Conservation (phyloP, 37 sponge, comb jelly and placozoan genomes). For the Agelas oroides region DNA sequence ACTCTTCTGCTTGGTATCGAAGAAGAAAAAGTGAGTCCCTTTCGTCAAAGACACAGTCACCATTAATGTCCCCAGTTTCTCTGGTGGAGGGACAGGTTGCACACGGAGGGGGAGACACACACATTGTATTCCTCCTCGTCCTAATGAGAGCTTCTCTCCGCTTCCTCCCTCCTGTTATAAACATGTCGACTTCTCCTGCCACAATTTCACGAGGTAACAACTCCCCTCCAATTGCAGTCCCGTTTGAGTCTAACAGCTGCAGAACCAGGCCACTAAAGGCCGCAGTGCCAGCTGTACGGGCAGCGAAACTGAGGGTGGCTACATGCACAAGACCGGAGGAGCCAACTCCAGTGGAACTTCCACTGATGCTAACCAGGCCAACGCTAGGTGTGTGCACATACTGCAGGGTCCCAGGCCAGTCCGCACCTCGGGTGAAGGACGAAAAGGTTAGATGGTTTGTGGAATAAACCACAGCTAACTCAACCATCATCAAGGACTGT, state of each 20-base stretch:
- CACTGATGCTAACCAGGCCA: constrained; percentile 26
- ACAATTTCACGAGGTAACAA: constrained; percentile 30
- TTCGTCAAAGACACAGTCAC: constrained; percentile 69
- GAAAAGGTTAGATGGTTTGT: background rate
- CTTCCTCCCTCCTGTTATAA: constrained; percentile 3
- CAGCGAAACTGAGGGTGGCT: constrained; percentile 47
- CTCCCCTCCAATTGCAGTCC: background rate
- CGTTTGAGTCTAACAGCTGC: constrained; percentile 18
- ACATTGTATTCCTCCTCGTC: constrained; percentile 2
- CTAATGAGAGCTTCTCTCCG: constrained; percentile 1
- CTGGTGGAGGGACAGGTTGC: constrained; percentile 11
- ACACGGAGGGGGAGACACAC: constrained; percentile 29
- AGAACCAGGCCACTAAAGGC: constrained; percentile 36
- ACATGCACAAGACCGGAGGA: constrained; percentile 34
- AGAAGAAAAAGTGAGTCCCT: constrained; percentile 54
- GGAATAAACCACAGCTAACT: constrained; percentile 56
- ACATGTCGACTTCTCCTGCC: constrained; percentile 54
- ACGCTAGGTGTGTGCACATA: background rate
- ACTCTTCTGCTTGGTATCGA: constrained; percentile 34
- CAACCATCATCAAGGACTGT: constrained; percentile 15
- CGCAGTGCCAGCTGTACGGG: constrained; percentile 35
- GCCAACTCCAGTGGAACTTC: constrained; percentile 6
- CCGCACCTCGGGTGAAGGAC: background rate
- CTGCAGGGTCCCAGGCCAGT: constrained; percentile 31
- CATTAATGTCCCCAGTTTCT: constrained; percentile 72